phyloP scores from a whole-genome alignment of 2,113 vertebrate genomes.

The Ginglymostoma cirratum region DNA sequence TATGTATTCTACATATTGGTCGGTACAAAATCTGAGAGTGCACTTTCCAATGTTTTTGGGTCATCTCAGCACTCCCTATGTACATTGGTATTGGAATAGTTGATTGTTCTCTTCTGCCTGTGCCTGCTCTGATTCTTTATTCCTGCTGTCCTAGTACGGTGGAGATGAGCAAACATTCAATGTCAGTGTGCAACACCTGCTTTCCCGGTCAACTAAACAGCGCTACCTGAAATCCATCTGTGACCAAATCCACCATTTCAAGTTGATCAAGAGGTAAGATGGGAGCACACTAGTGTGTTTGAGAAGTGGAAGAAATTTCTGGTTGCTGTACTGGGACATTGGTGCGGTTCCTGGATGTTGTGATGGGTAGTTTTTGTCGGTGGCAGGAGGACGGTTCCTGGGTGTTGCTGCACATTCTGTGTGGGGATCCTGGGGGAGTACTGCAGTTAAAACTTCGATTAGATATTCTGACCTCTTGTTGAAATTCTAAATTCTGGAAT shows the following conservation, averaged over 20 bases:
- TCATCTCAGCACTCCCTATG: background rate
- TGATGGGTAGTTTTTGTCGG: too few species aligned
- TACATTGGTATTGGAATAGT: background rate
- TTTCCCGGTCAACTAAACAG: conserved; percentile 83
- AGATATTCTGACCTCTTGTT: background rate
- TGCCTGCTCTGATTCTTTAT: conserved; percentile 33
- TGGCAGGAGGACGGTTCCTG: background rate
- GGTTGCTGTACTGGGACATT: too few species aligned
- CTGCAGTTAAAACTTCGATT: background rate
- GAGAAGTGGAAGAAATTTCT: background rate
- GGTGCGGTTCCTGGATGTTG: background rate
- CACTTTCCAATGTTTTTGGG: background rate
- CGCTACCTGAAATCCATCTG: conserved; percentile 86
- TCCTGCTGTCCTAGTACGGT: conserved; percentile 64
- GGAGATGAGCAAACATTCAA: conserved; percentile 77
- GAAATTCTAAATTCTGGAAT: background rate
- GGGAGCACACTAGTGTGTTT: background rate
- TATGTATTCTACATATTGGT: background rate
- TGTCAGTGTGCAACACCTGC: conserved; percentile 77
- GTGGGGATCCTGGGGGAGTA: background rate
- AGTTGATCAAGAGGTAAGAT: conserved; percentile 78
- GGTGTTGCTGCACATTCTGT: background rate
- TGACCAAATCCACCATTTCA: conserved; percentile 85
- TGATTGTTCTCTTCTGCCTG: background rate
- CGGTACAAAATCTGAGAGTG: background rate